These are phyloP conservation scores for Zophobas morio DNA, from an alignment of 1,140 invertebrate species.

Conservation along the genomic window DNA sequence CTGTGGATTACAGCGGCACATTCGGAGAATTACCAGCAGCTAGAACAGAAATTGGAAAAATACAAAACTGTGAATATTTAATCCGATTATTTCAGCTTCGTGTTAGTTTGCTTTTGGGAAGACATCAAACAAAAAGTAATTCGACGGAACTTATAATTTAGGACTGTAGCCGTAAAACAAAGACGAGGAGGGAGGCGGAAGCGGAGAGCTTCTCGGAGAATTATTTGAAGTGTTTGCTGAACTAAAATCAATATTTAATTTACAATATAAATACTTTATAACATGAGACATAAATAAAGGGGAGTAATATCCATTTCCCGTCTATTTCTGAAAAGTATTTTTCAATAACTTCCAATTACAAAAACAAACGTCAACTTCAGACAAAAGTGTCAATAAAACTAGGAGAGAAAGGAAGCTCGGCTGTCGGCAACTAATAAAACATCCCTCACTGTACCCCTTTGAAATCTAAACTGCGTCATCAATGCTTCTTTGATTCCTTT, in stretches of 20 bases:
- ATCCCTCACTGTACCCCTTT: constrained; percentile 29
- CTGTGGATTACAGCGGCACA: background rate
- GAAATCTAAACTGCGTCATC: constrained; percentile 45
- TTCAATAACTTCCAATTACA: constrained; percentile 40
- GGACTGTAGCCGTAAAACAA: constrained; percentile 4
- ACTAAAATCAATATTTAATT: constrained; percentile 48
- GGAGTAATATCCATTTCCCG: constrained; percentile 7
- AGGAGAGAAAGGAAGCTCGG: constrained; percentile 24
- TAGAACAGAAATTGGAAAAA: background rate
- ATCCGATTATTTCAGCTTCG: background rate
- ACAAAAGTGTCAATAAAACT: constrained; percentile 41
- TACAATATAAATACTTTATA: constrained; percentile 42
- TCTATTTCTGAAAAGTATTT: constrained; percentile 36
- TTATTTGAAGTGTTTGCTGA: constrained; percentile 28
- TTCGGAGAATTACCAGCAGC: background rate
- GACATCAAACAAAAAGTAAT: constrained; percentile 23
- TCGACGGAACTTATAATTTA: constrained; percentile 19
- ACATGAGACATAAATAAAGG: constrained; percentile 19
- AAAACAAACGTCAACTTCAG: constrained; percentile 32
- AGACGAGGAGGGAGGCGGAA: background rate
- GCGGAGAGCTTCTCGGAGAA: background rate
- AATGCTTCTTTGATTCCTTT: constrained; percentile 44
- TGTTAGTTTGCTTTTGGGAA: background rate
- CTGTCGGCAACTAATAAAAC: constrained; percentile 47
- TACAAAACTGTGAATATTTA: background rate